Evolutionary conservation across 2,113 vertebrate genomes (phyloP), one percentile per base, ranked within the genome.

Genomic region (Nematolebias whitei): DNA sequence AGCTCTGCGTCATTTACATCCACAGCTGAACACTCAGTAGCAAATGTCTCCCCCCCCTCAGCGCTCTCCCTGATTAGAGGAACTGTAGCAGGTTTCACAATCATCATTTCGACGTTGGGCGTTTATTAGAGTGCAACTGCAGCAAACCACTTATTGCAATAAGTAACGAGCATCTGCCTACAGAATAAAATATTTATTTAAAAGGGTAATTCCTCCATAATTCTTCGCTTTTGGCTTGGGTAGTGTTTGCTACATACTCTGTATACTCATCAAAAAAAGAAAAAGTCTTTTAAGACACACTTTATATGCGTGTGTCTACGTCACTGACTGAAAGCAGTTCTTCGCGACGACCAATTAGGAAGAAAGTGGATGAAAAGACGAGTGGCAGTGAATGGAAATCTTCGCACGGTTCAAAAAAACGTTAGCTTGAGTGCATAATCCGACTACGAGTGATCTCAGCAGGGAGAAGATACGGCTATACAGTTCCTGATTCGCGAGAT

Each of bases 231-330:
- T 90, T 87, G 88, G 88, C 80, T 82, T 90, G 85, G 84, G 75
- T 90, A 90, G 87, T 91, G 88, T 86, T 90, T 88, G 87, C 88
- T 90, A 90, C 89, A 86, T 90, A 87, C 60, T 79, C 69, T 78
- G 71, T 79, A 83, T 68, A 78, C 70, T 23, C 24, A 69, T 14
- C 53, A 56, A 63, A 80, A 43, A 67, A 24, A 43, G 19, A 43
- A 24, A 38, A 26, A 13, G 9, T 44, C 56, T 54, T 47, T 69
- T 59, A 73, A 79, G 63, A 81, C 68, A 74, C 13, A 29, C 51
- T 59, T 47, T 51, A 63, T 51, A n/a, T n/a, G 75, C 75, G 54
- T 66, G 79, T 74, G 84, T 84, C 76, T n/a, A 32, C 61, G 53
- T 63, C 58, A 52, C 40, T 64, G 35, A 70, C 23, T 68, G 47